Evolutionary conservation across 2,888 invertebrate species (phyloP).

Genomic region (Ennomos fuscantarius): DNA sequence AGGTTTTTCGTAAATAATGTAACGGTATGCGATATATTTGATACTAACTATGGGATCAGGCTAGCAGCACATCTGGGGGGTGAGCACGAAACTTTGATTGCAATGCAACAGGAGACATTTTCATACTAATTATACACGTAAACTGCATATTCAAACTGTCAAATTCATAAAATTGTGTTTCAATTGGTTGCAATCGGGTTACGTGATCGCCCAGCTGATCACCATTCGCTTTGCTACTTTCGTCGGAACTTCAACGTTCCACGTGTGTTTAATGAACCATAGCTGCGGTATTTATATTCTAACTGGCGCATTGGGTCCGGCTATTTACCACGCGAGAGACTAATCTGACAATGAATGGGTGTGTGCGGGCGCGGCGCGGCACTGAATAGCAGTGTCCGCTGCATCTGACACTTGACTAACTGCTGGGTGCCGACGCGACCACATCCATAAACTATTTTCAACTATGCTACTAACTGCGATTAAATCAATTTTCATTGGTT

Average conservation of each 20-base stretch:
- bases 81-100: no score
- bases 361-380: slow-evolving; percentile 49
- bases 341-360: slow-evolving; percentile 67
- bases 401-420: slow-evolving; percentile 70
- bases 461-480: slow-evolving; percentile 44
- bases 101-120: no score
- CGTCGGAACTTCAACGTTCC: slow-evolving; percentile 14
- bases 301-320: slow-evolving; percentile 34
- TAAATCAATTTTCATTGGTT: slow-evolving; percentile 45
- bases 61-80: no score
- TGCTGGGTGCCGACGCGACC: slow-evolving; percentile 67
- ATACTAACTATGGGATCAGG: no score
- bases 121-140: no score
- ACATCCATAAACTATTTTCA: slow-evolving; percentile 62
- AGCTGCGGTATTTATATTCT: slow-evolving; percentile 32
- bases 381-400: slow-evolving; percentile 64
- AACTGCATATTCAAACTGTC: no score
- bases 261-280: slow-evolving; percentile 19
- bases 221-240: slow-evolving; percentile 11
- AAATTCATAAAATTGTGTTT: no score
- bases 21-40: no score
- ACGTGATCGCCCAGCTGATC: slow-evolving; percentile 12
- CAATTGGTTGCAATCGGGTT: no score
- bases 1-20: no score
- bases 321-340: slow-evolving; percentile 41